These are phyloP conservation scores for Metallyticus violacea DNA, from an alignment of 2,888 invertebrate genomes.

Conservation along the genomic window DNA sequence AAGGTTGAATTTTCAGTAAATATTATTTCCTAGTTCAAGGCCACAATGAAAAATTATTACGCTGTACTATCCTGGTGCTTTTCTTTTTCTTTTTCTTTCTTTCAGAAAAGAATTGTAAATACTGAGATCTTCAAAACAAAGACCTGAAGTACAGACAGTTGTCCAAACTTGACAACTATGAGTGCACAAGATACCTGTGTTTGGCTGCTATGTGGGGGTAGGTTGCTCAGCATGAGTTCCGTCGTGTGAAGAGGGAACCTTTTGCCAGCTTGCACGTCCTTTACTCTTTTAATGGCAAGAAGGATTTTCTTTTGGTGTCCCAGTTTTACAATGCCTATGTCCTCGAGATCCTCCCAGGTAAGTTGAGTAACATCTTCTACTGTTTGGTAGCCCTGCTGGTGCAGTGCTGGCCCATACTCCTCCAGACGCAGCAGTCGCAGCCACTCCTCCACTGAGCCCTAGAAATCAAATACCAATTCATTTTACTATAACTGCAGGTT, in stretches of 20 bases:
- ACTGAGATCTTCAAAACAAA: neutral
- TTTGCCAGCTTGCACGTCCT: constrained; percentile 88
- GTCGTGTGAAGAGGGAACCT: constrained; percentile 40
- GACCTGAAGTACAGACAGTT: no score
- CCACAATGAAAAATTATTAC: no score
- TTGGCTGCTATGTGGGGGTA: constrained; percentile 51
- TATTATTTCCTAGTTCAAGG: no score
- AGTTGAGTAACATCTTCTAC: constrained; percentile 93
- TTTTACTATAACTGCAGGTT: no score
- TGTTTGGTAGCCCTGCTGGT: constrained; percentile 89
- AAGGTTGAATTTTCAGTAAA: no score
- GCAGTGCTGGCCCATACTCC: constrained; percentile 86
- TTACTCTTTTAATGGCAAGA: constrained; percentile 93
- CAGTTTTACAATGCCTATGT: constrained; percentile 87
- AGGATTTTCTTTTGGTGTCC: constrained; percentile 99
- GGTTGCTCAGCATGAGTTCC: constrained; percentile 44
- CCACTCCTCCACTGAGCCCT: constrained; percentile 96
- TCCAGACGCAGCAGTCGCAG: constrained; percentile 84
- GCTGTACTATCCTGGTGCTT: no score
- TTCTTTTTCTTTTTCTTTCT: no score
- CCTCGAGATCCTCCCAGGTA: constrained; percentile 98
- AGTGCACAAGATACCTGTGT: constrained; percentile 43
- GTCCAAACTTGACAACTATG: constrained; percentile 14
- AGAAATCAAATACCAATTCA: no score
- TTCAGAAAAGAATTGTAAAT: neutral